These are phyloP conservation scores for Epicauta chinensis DNA, from an alignment of 1,140 invertebrate species.

Conservation along the genomic window DNA sequence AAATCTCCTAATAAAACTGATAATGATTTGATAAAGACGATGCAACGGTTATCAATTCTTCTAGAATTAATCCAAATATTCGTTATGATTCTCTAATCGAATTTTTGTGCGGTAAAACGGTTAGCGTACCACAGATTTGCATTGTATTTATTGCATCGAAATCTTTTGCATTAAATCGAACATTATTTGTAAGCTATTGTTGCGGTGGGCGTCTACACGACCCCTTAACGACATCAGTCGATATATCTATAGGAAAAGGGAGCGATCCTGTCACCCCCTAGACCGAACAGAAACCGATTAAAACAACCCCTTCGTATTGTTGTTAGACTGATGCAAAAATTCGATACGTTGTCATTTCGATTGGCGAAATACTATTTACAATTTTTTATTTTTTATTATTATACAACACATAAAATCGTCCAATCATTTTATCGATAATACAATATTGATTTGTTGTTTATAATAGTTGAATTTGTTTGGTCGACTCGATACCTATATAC, in stretches of 20 bases:
- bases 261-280: constrained; percentile 24
- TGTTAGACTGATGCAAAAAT: constrained; percentile 25
- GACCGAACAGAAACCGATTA: constrained; percentile 30
- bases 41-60: constrained; percentile 10
- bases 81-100: no score
- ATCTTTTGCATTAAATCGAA: no score
- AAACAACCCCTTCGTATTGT: constrained; percentile 35
- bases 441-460: neutral
- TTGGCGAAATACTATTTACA: constrained; percentile 30
- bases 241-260: constrained; percentile 14
- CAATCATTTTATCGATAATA: neutral
- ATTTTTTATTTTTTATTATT: no score
- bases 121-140: no score
- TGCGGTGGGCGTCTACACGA: constrained; percentile 26
- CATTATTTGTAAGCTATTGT: constrained; percentile 26
- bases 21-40: neutral
- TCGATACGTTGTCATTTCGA: constrained; percentile 32
- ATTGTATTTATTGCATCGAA: no score
- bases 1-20: neutral
- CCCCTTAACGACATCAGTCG: constrained; percentile 26
- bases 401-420: neutral
- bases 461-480: constrained; percentile 8
- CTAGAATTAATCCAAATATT: no score
- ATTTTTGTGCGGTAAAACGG: no score
- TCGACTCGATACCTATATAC: constrained; percentile 9